A percentile compares a stretch with the other conserved stretches of the same genome.
Evolutionary conservation across 2,113 vertebrate genomes (phyloP).

Genomic region (Elaphurus davidianus): DNA sequence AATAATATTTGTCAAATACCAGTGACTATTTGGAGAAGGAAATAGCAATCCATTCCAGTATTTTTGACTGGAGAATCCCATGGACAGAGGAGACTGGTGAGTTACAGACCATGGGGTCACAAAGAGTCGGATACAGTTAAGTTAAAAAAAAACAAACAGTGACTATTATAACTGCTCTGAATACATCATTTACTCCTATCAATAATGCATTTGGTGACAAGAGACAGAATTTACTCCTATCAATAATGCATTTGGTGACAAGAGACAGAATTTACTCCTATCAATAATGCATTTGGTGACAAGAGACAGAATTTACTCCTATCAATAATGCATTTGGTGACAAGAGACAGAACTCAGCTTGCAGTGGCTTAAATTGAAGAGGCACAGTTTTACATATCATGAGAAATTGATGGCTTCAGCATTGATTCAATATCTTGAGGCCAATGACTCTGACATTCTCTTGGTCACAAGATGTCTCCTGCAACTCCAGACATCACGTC

Average conservation of each 20-base stretch:
- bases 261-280: slow-evolving; percentile 22
- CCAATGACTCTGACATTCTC: neutral
- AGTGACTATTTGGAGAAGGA: neutral
- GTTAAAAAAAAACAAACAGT: neutral
- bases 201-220: neutral
- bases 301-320: neutral
- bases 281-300: neutral
- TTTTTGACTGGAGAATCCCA: neutral
- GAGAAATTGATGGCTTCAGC: neutral
- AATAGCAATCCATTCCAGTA: neutral
- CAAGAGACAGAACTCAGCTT: neutral
- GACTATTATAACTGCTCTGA: neutral
- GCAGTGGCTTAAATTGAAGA: neutral
- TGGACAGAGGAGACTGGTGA: neutral
- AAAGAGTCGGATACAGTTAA: neutral
- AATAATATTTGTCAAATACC: neutral
- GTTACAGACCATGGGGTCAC: neutral
- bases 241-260: neutral
- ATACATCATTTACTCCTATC: neutral
- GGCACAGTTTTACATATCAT: neutral
- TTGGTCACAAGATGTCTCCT: neutral
- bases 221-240: slow-evolving; percentile 3
- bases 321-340: neutral
- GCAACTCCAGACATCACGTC: neutral
- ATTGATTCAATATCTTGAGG: neutral